A percentile compares a stretch with the other conserved stretches of the same genome.
Evolutionary conservation across 2,113 vertebrate genomes (phyloP).

Genomic region (Eonycteris spelaea): DNA sequence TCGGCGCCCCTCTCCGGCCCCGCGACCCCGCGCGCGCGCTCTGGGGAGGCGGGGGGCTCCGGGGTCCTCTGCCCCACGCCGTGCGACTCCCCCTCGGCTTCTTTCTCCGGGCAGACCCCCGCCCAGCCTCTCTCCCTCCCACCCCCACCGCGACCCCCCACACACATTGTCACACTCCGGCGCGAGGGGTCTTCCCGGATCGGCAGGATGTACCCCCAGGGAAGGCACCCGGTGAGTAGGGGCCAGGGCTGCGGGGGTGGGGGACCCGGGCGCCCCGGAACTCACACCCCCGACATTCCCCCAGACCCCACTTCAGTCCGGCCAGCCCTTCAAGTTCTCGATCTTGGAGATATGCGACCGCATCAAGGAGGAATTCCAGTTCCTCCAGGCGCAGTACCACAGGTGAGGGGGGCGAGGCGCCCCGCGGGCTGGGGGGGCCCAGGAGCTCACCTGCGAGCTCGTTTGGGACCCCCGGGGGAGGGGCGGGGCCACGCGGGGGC

Average conservation of each 20-base stretch:
- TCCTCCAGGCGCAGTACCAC: slow-evolving; percentile 94
- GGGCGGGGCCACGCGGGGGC: background rate
- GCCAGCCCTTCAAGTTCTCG: slow-evolving; percentile 95
- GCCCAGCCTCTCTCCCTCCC: background rate
- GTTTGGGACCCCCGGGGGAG: background rate
- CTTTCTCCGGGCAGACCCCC: background rate
- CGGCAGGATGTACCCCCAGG: slow-evolving; percentile 79
- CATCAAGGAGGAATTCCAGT: slow-evolving; percentile 95
- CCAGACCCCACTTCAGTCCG: slow-evolving; percentile 89
- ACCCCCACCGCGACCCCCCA: background rate
- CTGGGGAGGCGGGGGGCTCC: background rate
- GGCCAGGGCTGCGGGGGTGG: background rate
- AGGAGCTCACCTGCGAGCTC: background rate
- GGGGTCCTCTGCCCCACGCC: background rate
- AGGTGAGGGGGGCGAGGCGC: slow-evolving; percentile 80
- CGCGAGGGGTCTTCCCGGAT: background rate
- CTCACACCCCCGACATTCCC: background rate
- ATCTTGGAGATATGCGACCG: slow-evolving; percentile 92
- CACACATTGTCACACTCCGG: background rate
- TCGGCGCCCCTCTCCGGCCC: background rate
- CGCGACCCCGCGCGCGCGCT: background rate
- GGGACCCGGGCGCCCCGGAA: background rate
- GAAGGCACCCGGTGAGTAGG: slow-evolving; percentile 77
- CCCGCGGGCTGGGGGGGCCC: background rate
- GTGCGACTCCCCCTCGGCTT: background rate